phyloP scores from a whole-genome alignment of 2,113 vertebrate species.

The Lates calcarifer region DNA sequence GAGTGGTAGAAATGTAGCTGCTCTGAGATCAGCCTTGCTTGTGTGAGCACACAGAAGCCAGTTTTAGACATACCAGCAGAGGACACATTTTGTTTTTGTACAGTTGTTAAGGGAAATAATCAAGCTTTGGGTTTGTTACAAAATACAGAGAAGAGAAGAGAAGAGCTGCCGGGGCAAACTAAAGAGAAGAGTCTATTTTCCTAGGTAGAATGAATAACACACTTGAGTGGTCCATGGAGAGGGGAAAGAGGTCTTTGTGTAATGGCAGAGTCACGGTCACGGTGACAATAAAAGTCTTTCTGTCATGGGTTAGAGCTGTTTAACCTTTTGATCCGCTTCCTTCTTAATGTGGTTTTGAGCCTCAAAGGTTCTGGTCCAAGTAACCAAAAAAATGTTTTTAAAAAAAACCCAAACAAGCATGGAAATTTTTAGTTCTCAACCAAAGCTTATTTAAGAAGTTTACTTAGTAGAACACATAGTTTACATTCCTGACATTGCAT shows the following conservation, averaged over 20 bases:
- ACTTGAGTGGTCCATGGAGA: constrained; percentile 63
- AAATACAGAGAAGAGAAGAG: constrained; percentile 7
- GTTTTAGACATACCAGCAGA: background rate
- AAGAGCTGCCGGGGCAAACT: constrained; percentile 5
- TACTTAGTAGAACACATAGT: constrained; percentile 15
- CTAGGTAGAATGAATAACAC: constrained; percentile 55
- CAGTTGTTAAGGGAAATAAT: background rate
- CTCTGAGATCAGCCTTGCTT: constrained; percentile 1
- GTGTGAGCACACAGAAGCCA: background rate
- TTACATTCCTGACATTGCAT: constrained; percentile 33
- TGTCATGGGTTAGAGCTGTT: constrained; percentile 69
- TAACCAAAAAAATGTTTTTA: background rate
- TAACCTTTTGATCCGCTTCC: constrained; percentile 74
- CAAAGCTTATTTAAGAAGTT: constrained; percentile 5
- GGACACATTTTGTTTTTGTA: background rate
- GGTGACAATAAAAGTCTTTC: constrained; percentile 70
- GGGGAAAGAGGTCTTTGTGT: constrained; percentile 67
- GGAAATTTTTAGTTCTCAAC: constrained; percentile 34
- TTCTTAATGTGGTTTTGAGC: constrained; percentile 46
- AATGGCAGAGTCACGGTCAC: constrained; percentile 59
- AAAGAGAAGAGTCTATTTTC: constrained; percentile 56
- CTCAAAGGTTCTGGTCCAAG: constrained; percentile 15
- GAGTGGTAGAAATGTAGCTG: background rate
- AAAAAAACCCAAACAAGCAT: background rate
- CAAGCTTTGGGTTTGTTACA: background rate